Percentiles rank a stretch among this genome's conserved stretches.
These are phyloP conservation scores for Trissonchulus latispiculum DNA, from an alignment of 2,888 invertebrate genomes.

Conservation along the genomic window DNA sequence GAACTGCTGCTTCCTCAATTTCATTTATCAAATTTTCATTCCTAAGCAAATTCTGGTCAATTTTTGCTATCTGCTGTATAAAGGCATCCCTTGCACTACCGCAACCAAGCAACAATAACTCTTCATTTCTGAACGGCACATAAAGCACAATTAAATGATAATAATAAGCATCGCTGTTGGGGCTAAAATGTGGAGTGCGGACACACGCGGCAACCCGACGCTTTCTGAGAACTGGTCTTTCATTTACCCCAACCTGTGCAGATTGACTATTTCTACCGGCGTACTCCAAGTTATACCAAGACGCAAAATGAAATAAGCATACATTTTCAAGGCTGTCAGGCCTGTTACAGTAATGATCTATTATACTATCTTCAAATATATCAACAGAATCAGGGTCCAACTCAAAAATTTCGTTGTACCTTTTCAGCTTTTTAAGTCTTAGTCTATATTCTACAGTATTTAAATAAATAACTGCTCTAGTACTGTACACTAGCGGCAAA, in stretches of 20 bases:
- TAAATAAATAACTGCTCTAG: not conserved
- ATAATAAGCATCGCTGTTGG: slow-evolving; percentile 1
- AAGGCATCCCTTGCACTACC: not conserved
- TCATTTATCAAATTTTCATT: not conserved
- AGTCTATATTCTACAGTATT: not conserved
- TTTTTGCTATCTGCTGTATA: not conserved
- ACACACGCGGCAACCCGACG: not conserved
- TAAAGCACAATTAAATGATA: not conserved
- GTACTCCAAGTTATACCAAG: not conserved
- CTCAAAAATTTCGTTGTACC: not conserved
- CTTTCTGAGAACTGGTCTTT: not conserved
- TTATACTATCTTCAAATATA: not conserved
- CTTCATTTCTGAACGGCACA: slow-evolving; percentile 6
- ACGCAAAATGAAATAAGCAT: slow-evolving; percentile 1
- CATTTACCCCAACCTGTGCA: too few relatives aligned
- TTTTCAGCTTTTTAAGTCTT: not conserved
- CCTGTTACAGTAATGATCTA: not conserved
- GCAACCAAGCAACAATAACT: not conserved
- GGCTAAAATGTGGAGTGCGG: not conserved
- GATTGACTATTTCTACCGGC: not conserved
- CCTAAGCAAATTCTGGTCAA: not conserved
- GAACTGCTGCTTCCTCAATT: not conserved
- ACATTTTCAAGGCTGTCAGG: not conserved
- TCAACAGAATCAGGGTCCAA: not conserved
- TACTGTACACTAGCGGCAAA: not conserved